Evolutionary conservation across 2,888 invertebrate genomes (phyloP).

Genomic region (Volucella inflata): DNA sequence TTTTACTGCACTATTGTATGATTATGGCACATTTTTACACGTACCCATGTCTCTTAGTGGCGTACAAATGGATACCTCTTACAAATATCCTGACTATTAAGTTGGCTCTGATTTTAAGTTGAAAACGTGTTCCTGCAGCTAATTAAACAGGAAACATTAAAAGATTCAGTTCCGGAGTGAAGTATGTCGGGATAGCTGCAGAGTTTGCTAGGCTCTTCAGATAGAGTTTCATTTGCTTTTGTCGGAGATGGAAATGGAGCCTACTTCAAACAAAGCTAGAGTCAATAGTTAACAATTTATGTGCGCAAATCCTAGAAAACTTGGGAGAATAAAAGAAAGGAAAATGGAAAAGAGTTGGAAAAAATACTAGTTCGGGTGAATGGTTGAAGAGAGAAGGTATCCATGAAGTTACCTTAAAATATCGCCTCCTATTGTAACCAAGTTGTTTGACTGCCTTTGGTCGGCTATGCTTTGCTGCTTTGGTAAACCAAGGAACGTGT

Average conservation of each 20-base stretch:
- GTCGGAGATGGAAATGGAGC: not conserved
- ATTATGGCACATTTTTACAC: slow-evolving; percentile 49
- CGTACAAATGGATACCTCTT: slow-evolving; percentile 18
- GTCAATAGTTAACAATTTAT: slow-evolving; percentile 72
- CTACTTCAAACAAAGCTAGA: slow-evolving; percentile 50
- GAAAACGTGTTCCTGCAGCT: slow-evolving; percentile 53
- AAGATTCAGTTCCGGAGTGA: slow-evolving; percentile 51
- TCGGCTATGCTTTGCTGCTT: slow-evolving; percentile 18
- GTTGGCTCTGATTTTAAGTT: slow-evolving; percentile 40
- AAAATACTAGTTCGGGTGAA: too few species aligned
- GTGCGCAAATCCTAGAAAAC: slow-evolving; percentile 52
- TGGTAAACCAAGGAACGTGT: too few species aligned
- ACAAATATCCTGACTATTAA: slow-evolving; percentile 30
- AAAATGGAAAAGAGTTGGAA: slow-evolving; percentile 1
- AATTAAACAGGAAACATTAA: slow-evolving; percentile 59
- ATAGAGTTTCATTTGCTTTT: slow-evolving; percentile 36
- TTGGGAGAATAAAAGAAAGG: not conserved
- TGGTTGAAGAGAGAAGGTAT: slow-evolving; percentile 17
- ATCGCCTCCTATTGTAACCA: slow-evolving; percentile 66
- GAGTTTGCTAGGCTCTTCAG: slow-evolving; percentile 58
- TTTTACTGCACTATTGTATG: slow-evolving; percentile 72
- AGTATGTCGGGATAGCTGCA: slow-evolving; percentile 49
- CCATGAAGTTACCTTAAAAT: slow-evolving; percentile 69
- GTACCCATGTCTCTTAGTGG: slow-evolving; percentile 25
- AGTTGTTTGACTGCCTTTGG: slow-evolving; percentile 35